Conservation (phyloP, 2,888 invertebrate species). For the Caenorhabditis panamensis region DNA sequence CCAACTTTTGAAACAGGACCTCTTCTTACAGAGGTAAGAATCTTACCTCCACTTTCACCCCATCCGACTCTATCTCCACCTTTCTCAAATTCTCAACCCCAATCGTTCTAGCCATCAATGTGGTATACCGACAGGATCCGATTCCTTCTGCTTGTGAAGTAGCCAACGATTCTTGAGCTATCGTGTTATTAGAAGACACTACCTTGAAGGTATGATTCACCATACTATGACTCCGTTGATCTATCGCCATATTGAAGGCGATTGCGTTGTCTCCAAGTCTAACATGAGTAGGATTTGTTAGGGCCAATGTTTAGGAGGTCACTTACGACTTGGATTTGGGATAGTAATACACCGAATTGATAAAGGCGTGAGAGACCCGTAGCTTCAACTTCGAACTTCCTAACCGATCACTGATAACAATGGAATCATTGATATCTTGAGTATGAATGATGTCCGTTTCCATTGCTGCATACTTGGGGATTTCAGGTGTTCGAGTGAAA, state of each 20-base stretch:
- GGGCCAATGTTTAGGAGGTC: neutral
- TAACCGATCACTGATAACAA: neutral
- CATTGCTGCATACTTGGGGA: no score
- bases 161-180: neutral
- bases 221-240: constrained; percentile 27
- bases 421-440: neutral
- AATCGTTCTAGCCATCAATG: constrained; percentile 27
- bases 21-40: no score
- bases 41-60: constrained; percentile 33
- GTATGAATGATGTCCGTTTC: no score
- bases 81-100: constrained; percentile 18
- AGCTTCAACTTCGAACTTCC: neutral
- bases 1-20: no score
- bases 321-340: constrained; percentile 44
- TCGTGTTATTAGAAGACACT: constrained; percentile 26
- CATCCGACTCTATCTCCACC: constrained; percentile 41
- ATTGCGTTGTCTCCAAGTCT: constrained; percentile 39
- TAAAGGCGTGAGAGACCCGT: constrained; percentile 29
- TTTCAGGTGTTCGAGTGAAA: no score
- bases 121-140: constrained; percentile 29
- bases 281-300: neutral
- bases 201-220: constrained; percentile 21
- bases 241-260: constrained; percentile 30
- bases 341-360: constrained; percentile 39
- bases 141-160: constrained; percentile 15